Percentiles rank a stretch among this genome's conserved stretches.
These are phyloP conservation scores for Poeciliopsis turneri DNA, from an alignment of 2,797 vertebrate species.

Conservation along the genomic window DNA sequence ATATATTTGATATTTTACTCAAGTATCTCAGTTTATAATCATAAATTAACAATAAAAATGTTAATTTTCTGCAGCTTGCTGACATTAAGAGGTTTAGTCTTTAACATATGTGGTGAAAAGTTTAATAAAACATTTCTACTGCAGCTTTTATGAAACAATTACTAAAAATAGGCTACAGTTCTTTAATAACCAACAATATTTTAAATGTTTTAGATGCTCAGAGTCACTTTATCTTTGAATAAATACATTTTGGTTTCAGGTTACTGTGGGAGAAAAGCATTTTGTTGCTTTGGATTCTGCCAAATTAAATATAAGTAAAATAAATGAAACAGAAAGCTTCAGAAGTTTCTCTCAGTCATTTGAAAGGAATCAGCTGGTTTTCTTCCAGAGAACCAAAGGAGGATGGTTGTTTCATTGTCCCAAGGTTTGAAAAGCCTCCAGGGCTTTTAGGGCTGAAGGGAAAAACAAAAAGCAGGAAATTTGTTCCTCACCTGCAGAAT, in stretches of 20 bases:
- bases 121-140: no score
- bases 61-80: no score
- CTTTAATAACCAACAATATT: background rate
- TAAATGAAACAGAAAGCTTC: background rate
- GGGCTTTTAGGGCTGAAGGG: constrained; percentile 1
- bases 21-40: no score
- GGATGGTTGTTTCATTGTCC: background rate
- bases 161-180: background rate
- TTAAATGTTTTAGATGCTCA: background rate
- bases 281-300: background rate
- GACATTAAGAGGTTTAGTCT: no score
- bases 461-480: fast-evolving
- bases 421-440: background rate
- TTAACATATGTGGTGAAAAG: no score
- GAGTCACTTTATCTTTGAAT: background rate
- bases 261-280: background rate
- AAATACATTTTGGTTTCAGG: background rate
- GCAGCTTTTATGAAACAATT: no score
- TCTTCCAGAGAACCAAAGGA: background rate
- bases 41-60: no score
- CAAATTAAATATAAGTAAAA: no score
- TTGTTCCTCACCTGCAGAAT: constrained; percentile 38
- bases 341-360: background rate
- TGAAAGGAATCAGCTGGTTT: background rate
- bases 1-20: no score